Percentiles rank a stretch among this genome's conserved stretches.
phyloP scores from a whole-genome alignment of 2,888 invertebrate genomes.

The Drosophila anomalata region DNA sequence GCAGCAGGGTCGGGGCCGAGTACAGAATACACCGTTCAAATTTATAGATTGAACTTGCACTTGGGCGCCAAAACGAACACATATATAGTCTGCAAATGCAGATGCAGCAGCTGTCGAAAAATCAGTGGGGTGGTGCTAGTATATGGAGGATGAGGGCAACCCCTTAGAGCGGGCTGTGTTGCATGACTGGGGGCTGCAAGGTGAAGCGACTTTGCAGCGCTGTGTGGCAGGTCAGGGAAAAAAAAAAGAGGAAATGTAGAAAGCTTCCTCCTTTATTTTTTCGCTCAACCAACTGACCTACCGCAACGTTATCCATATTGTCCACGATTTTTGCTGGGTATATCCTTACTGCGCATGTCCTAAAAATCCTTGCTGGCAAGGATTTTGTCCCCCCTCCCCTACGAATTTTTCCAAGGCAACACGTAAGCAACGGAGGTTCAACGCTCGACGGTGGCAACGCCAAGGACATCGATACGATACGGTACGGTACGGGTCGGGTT shows the following conservation, averaged over 20 bases:
- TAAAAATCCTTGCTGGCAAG: not conserved
- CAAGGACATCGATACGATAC: slow-evolving; percentile 72
- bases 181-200: not conserved
- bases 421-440: slow-evolving; percentile 65
- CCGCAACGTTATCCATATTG: slow-evolving; percentile 60
- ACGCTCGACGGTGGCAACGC: slow-evolving; percentile 66
- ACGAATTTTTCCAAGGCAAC: slow-evolving; percentile 70
- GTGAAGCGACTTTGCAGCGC: slow-evolving; percentile 53
- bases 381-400: not conserved
- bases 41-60: slow-evolving; percentile 82
- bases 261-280: not conserved
- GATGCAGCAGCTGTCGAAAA: slow-evolving; percentile 19
- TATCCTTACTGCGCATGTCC: slow-evolving; percentile 60
- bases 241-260: not conserved
- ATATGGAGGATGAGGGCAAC: not conserved
- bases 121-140: not conserved
- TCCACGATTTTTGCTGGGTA: slow-evolving; percentile 15
- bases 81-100: slow-evolving; percentile 42
- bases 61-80: slow-evolving; percentile 70
- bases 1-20: slow-evolving; percentile 70
- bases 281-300: slow-evolving; percentile 60
- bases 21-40: slow-evolving; percentile 74
- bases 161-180: not conserved
- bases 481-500: slow-evolving; percentile 16
- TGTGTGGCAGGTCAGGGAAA: slow-evolving; percentile 40